These are phyloP conservation scores for Thyatira batis DNA, from an alignment of 2,888 invertebrate genomes.

Conservation along the genomic window DNA sequence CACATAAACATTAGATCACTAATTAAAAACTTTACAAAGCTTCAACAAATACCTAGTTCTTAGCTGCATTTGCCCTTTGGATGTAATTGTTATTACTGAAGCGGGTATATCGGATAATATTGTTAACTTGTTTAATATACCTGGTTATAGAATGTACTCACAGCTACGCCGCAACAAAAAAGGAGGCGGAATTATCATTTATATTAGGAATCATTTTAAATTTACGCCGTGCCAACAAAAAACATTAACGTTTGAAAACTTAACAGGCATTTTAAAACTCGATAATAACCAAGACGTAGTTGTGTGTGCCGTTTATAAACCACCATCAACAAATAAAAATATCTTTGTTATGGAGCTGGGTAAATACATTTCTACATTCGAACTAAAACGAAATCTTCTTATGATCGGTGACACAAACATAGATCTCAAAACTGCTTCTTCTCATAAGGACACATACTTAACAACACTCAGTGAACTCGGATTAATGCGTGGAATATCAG, in stretches of 20 bases:
- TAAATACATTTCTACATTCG: not conserved
- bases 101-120: constrained; percentile 17
- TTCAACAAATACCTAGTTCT: constrained; percentile 14
- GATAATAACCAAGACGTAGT: constrained; percentile 2
- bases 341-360: constrained; percentile 16
- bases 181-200: constrained; percentile 24
- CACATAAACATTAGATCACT: constrained; percentile 29
- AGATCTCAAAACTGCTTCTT: constrained; percentile 2
- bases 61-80: constrained; percentile 6
- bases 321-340: constrained; percentile 14
- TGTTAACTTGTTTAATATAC: constrained; percentile 18
- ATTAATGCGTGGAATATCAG: constrained; percentile 17
- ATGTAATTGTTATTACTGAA: constrained; percentile 20
- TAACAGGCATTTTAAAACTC: constrained; percentile 13
- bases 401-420: constrained; percentile 11
- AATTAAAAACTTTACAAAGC: constrained; percentile 20
- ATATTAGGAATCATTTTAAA: constrained; percentile 9
- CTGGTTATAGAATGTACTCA: constrained; percentile 26
- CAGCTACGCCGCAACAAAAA: constrained; percentile 16
- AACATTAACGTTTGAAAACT: constrained; percentile 15
- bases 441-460: constrained; percentile 7
- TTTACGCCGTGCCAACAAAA: constrained; percentile 6
- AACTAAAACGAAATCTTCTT: no score
- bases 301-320: no score
- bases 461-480: constrained; percentile 12